These are phyloP conservation scores for Lanius ludovicianus DNA, from an alignment of 2,113 vertebrate species.

Conservation along the genomic window DNA sequence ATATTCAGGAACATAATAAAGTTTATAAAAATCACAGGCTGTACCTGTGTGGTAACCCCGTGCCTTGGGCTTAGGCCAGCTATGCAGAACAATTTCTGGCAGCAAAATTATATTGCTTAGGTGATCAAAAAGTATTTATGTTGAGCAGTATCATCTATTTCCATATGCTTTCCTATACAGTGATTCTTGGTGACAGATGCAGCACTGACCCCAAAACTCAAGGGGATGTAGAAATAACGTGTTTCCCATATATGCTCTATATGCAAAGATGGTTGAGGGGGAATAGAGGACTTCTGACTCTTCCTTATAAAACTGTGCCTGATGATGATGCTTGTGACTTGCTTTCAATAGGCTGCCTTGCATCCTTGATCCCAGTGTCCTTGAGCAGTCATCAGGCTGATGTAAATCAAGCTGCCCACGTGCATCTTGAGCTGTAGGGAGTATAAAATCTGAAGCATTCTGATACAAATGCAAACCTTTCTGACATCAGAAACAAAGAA, in stretches of 20 bases:
- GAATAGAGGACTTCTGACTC: background rate
- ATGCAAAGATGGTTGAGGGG: background rate
- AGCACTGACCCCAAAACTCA: background rate
- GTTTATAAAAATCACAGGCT: background rate
- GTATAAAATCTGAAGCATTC: background rate
- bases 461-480: background rate
- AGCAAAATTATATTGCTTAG: background rate
- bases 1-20: background rate
- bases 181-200: background rate
- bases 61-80: background rate
- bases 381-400: background rate
- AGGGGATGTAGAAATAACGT: background rate
- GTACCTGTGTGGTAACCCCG: background rate
- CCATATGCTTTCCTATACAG: background rate
- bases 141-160: background rate
- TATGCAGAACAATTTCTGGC: background rate
- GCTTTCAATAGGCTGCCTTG: background rate
- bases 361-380: background rate
- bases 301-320: background rate
- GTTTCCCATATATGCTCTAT: background rate
- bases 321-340: background rate
- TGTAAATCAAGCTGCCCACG: background rate
- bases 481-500: slow-evolving; percentile 1
- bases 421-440: background rate
- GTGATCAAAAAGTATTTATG: background rate